Evolutionary conservation across 2,797 vertebrate species (phyloP), one percentile per base, ranked within the genome.

Genomic region (Scolopax bukidnonensis): DNA sequence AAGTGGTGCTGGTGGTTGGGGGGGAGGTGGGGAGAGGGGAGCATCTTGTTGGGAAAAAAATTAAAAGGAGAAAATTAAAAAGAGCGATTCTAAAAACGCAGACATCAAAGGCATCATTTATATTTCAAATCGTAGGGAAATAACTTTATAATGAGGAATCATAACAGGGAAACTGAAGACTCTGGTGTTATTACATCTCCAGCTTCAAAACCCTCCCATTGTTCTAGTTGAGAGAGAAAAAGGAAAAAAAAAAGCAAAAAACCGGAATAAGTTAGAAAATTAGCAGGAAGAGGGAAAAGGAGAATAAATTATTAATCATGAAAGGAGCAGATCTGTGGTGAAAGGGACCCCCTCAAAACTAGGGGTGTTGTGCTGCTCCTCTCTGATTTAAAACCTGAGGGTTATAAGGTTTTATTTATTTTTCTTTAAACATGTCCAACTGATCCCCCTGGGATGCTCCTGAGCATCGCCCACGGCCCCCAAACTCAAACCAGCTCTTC

Each of bases 131-230:
- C 65, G 23, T 33, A 80, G 87, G 84, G 93, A 98, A 97, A 97
- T 97, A 97, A 97, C 94, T 97, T 98, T 96, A 89, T 97, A 98
- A 98, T 97, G 96, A 98, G 97, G 96, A 96, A 95, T 93, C 94
- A 63, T 33, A 90, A 94, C 18, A 54, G 86, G 92, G 94, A 95
- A 90, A 75, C 60, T 57, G 93, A 97, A 95, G 96, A 80, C 56
- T 92, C 77, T 1, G 43, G 91, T 13, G 9, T 94, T 96, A 78
- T 90, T 96, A 94, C 92, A 96, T 45, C 76, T 90, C 90, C 56
- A 64, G 92, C 96, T 97, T 97, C 95, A 97, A 97, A 97, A 94
- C 80, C 64, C 81, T 95, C 81, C 80, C 86, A 96, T 98, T 97
- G 97, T 97, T 97, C 94, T 82, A 75, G 77, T 47, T 96, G 96